These are phyloP conservation scores for Hydractinia echinata DNA, from an alignment of 30 jellyfish, hydroid and myxozoan species.

Conservation along the genomic window DNA sequence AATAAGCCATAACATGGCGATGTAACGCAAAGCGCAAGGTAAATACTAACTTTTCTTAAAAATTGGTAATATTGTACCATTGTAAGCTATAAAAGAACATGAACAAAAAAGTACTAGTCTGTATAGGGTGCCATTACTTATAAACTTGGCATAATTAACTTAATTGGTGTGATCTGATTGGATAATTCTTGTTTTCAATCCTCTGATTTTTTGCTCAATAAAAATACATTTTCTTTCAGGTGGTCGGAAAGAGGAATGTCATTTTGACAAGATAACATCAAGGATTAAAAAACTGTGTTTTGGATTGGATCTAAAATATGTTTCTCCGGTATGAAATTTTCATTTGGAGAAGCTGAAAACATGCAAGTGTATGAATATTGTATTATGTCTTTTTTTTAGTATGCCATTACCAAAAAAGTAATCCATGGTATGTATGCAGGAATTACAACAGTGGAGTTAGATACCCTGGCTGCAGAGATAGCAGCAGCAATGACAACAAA, in stretches of 20 bases:
- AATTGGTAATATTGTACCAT: no score
- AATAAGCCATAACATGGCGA: no score
- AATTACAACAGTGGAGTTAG: conserved; percentile 92
- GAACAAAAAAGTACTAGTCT: no score
- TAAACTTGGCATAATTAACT: no score
- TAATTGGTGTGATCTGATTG: no score
- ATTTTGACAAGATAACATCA: conserved; percentile 93
- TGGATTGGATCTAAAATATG: conserved; percentile 63
- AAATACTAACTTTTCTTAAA: no score
- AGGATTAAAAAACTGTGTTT: conserved; percentile 83
- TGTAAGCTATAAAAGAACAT: no score
- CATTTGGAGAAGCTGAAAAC: no score
- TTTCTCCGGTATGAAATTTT: conserved; percentile 74
- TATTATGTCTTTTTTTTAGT: conserved; percentile 37
- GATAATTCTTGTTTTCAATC: no score
- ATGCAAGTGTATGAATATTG: not conserved
- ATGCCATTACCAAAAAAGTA: conserved; percentile 85
- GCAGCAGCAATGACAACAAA: conserved; percentile 99
- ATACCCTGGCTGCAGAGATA: conserved; percentile 97
- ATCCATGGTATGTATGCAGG: conserved; percentile 97
- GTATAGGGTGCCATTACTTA: no score
- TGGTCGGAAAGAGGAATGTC: conserved; percentile 81
- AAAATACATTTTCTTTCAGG: conserved; percentile 38
- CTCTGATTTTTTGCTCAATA: no score
- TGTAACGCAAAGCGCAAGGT: no score